Conservation (phyloP, 2,888 invertebrate genomes). For the Caenorhabditis japonica region DNA sequence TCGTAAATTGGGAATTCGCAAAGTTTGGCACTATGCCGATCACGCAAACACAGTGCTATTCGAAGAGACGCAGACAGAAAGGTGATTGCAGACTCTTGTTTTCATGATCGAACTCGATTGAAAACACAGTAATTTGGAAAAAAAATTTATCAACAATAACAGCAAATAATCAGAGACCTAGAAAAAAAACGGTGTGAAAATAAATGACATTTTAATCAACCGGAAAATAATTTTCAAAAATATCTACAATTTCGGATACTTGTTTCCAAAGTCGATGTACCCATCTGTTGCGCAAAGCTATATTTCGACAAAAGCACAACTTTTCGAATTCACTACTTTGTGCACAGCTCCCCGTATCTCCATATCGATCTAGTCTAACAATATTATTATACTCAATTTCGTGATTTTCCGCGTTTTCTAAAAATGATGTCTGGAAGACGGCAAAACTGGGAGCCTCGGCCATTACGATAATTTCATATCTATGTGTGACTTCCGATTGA, state of each 20-base stretch:
- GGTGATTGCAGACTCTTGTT: too few relatives aligned
- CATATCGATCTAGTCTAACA: constrained; percentile 14
- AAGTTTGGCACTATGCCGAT: too few relatives aligned
- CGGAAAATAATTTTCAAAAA: not conserved
- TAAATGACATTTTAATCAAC: too few relatives aligned
- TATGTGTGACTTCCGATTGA: constrained; percentile 8
- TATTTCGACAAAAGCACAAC: constrained; percentile 19
- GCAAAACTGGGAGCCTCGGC: constrained; percentile 15
- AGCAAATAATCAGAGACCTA: too few relatives aligned
- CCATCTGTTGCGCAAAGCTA: not conserved
- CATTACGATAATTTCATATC: constrained; percentile 17
- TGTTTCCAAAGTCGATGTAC: not conserved
- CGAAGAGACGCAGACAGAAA: too few relatives aligned
- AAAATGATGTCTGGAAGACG: constrained; percentile 9
- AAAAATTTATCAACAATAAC: too few relatives aligned
- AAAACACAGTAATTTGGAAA: too few relatives aligned
- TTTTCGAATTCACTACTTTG: constrained; percentile 10
- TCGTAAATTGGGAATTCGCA: too few relatives aligned
- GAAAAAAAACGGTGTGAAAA: too few relatives aligned
- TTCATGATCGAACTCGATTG: too few relatives aligned
- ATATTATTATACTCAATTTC: constrained; percentile 11
- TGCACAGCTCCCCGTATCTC: constrained; percentile 20
- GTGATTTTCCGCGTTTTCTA: constrained; percentile 9
- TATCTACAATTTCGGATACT: not conserved
- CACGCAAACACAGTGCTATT: too few relatives aligned